Evolutionary conservation across 2,888 invertebrate species (phyloP), one percentile per base, ranked within the genome.

Genomic region (Luperina testacea): DNA sequence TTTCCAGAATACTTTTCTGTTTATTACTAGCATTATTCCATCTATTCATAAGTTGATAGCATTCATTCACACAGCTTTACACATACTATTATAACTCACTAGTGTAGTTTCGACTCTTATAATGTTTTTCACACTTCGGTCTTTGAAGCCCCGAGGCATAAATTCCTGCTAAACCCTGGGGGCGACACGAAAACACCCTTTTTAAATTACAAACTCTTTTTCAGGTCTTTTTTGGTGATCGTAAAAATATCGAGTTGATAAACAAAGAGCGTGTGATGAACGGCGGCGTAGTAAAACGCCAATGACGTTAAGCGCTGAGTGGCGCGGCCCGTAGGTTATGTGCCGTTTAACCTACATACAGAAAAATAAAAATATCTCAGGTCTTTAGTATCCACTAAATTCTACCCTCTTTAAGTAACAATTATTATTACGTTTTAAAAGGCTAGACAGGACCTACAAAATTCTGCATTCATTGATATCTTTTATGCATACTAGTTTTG

Each of bases 181-280:
- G 65, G 68, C 13, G 75, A 70, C 64, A 72, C 77, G 51, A 74
- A 63, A 79, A 75, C 61, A 86, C 65, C 84, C 74, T 76, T 80
- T 67, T 76, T 80, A 83, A 77, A 83, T 84, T 72, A 80, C 72
- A 45, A 77, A 83, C 68, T 61, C 75, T 76, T 69, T 78, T 76
- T 69, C 65, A 80, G 74, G 74, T 61, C 45, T 74, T 65, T 79
- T 87, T 80, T 83, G 80, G 75, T 72, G 87, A 85, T 85, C 87
- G 74, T 85, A 87, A 85, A 82, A 87, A 87, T 87, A 85, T 87
- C 24, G 75, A 77, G 80, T 77, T 87, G 80, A 84, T 87, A 87
- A 87, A 85, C 84, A 83, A 84, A 84, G 86, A 77, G 74, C 67
- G 69, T 80, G 74, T 77, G 87, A 87, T 70, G 69, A 80, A 83